phyloP scores from a whole-genome alignment of 2,113 vertebrate genomes.

The Onychostoma macrolepis region DNA sequence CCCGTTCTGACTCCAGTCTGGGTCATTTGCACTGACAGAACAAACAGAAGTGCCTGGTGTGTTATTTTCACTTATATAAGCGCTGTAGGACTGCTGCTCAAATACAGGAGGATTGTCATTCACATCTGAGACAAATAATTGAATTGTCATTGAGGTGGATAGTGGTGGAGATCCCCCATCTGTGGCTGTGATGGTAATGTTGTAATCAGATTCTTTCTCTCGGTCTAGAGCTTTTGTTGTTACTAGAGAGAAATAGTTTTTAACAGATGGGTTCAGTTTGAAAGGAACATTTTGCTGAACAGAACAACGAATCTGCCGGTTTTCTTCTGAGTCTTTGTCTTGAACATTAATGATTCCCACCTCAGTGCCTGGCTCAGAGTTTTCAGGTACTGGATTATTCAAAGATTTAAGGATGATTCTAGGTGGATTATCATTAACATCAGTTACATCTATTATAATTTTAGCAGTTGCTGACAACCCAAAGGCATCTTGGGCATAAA shows the following conservation, averaged over 20 bases:
- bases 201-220: slow-evolving; percentile 57
- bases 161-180: slow-evolving; percentile 70
- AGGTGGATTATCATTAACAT: not conserved
- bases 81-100: slow-evolving; percentile 50
- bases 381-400: slow-evolving; percentile 58
- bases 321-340: slow-evolving; percentile 45
- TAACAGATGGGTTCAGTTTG: slow-evolving; percentile 5
- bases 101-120: slow-evolving; percentile 59
- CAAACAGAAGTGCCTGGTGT: slow-evolving; percentile 53
- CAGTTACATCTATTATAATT: slow-evolving; percentile 49
- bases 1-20: slow-evolving; percentile 63
- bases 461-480: slow-evolving; percentile 53
- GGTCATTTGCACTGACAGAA: slow-evolving; percentile 55
- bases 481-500: slow-evolving; percentile 40
- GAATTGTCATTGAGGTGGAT: not conserved
- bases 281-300: slow-evolving; percentile 7
- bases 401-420: slow-evolving; percentile 36
- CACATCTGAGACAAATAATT: slow-evolving; percentile 37
- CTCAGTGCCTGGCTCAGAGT: slow-evolving; percentile 3
- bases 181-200: slow-evolving; percentile 67
- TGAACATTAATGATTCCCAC: not conserved
- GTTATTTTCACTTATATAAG: slow-evolving; percentile 57
- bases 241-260: slow-evolving; percentile 1
- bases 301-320: slow-evolving; percentile 49
- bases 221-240: slow-evolving; percentile 1